Base-by-base conservation (phyloP, 2,888 invertebrate genomes). In the Tenthredo livida region DNA sequence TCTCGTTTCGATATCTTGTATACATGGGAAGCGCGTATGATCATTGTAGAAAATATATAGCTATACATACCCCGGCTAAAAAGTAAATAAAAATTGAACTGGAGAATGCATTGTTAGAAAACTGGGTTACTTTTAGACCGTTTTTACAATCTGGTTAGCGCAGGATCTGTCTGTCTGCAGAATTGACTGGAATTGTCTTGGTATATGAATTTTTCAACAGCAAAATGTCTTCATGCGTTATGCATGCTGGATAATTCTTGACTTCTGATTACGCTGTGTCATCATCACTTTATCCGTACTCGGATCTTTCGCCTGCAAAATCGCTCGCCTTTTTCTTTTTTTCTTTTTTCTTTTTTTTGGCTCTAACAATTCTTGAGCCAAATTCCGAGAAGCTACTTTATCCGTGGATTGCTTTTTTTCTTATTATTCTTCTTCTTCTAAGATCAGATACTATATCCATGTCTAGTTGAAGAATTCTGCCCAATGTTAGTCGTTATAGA, bases 241-340 rank as follows among this genome's bases (percentile, higher is more conserved):
- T 89, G 88, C 89, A 90, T 89, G 87, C 82, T 67, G 87, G 88
- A 88, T 90, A 89, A 90, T 90, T 90, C 90, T 88, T 90, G 89
- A 90, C 89, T 90, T 89, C 89, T 89, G 89, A 89, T 91, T 89
- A 88, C 88, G 88, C 88, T 87, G 88, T 88, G 89, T 90, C 90
- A 89, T 90, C 90, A 87, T 88, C 87, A 87, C 87, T 89, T 87
- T 88, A 88, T 88, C 88, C 87, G 70, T 82, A 85, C 86, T 85
- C 86, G 85, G 87, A 88, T 89, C 88, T 88, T 86, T 88, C 88
- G 84, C 85, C 87, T 54, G 80, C 7, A 54, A 5, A 54, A 54
- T n/a, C n/a, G 25, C 9, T 25, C 61, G 12, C 33, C 2, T 67
- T 1, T 37, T 37, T 67, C 33, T 65, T 29, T 33, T 33, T 9